These are phyloP conservation scores for Clarias magur DNA, from an alignment of 2,113 vertebrate genomes.

Conservation along the genomic window DNA sequence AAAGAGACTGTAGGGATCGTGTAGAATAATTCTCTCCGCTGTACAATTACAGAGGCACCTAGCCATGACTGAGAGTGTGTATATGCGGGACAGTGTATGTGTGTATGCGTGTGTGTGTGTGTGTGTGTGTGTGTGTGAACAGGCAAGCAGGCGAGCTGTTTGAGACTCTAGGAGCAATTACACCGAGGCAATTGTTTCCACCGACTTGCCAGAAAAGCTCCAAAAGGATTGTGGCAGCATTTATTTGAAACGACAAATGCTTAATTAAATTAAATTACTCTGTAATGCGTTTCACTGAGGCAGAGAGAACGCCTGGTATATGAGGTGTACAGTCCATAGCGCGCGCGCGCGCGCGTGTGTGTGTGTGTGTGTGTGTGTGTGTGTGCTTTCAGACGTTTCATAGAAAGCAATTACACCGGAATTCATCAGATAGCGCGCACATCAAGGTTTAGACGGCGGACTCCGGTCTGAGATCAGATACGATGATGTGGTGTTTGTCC, in stretches of 20 bases:
- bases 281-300: not conserved
- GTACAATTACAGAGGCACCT: slow-evolving; percentile 51
- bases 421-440: not conserved
- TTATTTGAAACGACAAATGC: not conserved
- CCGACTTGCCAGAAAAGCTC: slow-evolving; percentile 10
- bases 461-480: not conserved
- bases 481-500: not conserved
- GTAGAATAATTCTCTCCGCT: slow-evolving; percentile 48
- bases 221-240: not conserved
- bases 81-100: slow-evolving; percentile 5
- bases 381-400: too few relatives aligned
- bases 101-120: slow-evolving; percentile 23
- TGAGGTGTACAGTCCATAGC: too few relatives aligned
- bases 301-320: too few relatives aligned
- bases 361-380: too few relatives aligned
- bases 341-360: too few relatives aligned
- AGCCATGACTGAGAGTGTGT: slow-evolving; percentile 44
- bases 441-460: not conserved
- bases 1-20: slow-evolving; percentile 28
- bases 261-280: slow-evolving; percentile 18
- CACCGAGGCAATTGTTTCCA: slow-evolving; percentile 32
- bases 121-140: not conserved
- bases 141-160: not conserved
- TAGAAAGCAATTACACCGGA: not conserved
- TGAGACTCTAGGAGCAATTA: slow-evolving; percentile 22